Evolutionary conservation across 2,797 vertebrate species (phyloP).

Genomic region (Catharus ustulatus): DNA sequence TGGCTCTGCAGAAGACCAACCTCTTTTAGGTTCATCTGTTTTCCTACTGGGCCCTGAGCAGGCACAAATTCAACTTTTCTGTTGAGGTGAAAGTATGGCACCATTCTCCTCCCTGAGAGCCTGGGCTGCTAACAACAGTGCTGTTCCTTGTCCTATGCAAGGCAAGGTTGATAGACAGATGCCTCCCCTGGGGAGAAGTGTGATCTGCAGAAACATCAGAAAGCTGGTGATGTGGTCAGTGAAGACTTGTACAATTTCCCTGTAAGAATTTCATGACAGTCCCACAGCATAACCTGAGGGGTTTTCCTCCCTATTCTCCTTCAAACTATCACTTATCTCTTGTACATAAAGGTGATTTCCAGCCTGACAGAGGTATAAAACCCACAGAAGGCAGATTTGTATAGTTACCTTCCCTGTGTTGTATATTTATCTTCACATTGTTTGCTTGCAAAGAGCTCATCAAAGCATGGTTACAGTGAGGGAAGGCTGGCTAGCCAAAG

Average conservation of each 20-base stretch:
- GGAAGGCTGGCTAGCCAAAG: neutral
- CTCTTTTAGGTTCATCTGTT: neutral
- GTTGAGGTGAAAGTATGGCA: neutral
- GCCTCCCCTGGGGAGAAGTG: accelerated
- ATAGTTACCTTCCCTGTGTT: neutral
- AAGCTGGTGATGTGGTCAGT: neutral
- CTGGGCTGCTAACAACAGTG: neutral
- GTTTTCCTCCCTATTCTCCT: neutral
- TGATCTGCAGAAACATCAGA: neutral
- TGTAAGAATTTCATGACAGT: neutral
- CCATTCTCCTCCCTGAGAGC: neutral
- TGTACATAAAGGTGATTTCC: neutral
- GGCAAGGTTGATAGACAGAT: neutral
- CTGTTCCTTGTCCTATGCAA: neutral
- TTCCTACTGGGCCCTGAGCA: neutral
- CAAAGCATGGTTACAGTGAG: neutral
- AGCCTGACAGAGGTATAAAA: neutral
- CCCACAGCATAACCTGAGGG: accelerated
- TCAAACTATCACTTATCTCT: neutral
- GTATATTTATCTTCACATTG: neutral
- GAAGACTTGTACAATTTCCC: neutral
- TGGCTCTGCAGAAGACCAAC: neutral
- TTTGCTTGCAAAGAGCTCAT: neutral
- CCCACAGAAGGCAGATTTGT: neutral
- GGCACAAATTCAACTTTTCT: neutral